These are phyloP conservation scores for Drepanosiphum platanoidis DNA, from an alignment of 2,888 invertebrate genomes.

Conservation along the genomic window DNA sequence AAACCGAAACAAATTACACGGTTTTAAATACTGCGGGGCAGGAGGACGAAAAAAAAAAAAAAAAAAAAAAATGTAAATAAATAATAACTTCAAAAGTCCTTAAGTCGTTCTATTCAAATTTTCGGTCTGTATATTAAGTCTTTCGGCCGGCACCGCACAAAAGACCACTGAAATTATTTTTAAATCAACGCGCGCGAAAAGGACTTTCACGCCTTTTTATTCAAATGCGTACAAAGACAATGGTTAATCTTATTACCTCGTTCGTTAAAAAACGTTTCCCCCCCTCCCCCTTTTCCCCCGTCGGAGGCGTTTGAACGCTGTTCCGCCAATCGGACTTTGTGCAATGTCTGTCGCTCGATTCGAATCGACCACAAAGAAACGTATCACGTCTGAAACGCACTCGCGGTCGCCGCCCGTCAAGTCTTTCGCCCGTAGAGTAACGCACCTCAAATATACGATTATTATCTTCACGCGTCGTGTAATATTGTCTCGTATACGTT, in stretches of 20 bases:
- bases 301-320: neutral
- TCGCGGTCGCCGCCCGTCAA: too few relatives aligned
- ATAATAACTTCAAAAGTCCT: slow-evolving; percentile 27
- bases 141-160: neutral
- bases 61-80: slow-evolving; percentile 11
- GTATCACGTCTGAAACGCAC: too few relatives aligned
- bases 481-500: neutral
- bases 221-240: slow-evolving; percentile 4
- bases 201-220: neutral
- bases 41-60: neutral
- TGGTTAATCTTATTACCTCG: slow-evolving; percentile 10
- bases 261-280: neutral
- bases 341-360: neutral
- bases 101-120: slow-evolving; percentile 30
- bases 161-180: slow-evolving; percentile 6
- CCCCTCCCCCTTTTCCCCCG: too few relatives aligned
- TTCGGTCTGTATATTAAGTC: slow-evolving; percentile 3
- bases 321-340: neutral
- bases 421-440: too few relatives aligned
- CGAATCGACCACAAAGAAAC: too few relatives aligned
- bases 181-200: slow-evolving; percentile 5
- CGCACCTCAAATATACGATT: too few relatives aligned
- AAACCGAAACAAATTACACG: slow-evolving; percentile 20
- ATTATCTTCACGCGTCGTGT: too few relatives aligned
- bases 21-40: slow-evolving; percentile 36